These are phyloP conservation scores for Ranitomeya variabilis DNA, from an alignment of 2,113 vertebrate species.

Conservation along the genomic window DNA sequence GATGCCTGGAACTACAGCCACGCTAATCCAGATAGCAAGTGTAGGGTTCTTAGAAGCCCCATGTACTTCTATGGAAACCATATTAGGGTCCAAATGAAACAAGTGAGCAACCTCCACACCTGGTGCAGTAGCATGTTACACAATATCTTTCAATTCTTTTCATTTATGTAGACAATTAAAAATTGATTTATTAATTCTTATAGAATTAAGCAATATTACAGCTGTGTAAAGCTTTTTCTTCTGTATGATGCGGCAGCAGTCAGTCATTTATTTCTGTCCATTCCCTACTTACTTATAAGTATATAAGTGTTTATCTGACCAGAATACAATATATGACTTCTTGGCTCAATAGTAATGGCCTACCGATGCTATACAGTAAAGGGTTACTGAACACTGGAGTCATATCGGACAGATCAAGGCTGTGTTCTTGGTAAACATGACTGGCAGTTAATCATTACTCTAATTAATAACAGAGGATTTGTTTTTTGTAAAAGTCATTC, in stretches of 20 bases:
- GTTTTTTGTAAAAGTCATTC: slow-evolving; percentile 62
- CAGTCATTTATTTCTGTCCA: not conserved
- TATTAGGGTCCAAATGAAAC: too few relatives aligned
- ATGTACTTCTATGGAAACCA: too few relatives aligned
- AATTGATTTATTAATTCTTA: too few relatives aligned
- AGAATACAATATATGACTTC: slow-evolving; percentile 34
- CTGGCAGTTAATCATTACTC: slow-evolving; percentile 62
- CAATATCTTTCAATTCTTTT: too few relatives aligned
- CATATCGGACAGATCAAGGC: slow-evolving; percentile 47
- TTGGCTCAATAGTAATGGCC: not conserved
- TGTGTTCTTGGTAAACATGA: slow-evolving; percentile 59
- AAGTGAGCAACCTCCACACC: too few relatives aligned
- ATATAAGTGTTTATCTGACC: slow-evolving; percentile 5
- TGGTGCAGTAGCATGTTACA: too few relatives aligned
- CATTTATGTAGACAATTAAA: too few relatives aligned
- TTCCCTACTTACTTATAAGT: too few relatives aligned
- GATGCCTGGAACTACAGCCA: too few relatives aligned
- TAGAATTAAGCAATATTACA: too few relatives aligned
- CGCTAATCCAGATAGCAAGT: too few relatives aligned
- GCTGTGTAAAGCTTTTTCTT: not conserved
- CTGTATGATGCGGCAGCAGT: slow-evolving; percentile 13
- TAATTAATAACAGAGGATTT: slow-evolving; percentile 64
- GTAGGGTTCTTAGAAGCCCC: too few relatives aligned
- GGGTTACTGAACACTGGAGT: not conserved
- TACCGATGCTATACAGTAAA: slow-evolving; percentile 19